Evolutionary conservation across 2,888 invertebrate species (phyloP).

Genomic region (Agrotis segetum): DNA sequence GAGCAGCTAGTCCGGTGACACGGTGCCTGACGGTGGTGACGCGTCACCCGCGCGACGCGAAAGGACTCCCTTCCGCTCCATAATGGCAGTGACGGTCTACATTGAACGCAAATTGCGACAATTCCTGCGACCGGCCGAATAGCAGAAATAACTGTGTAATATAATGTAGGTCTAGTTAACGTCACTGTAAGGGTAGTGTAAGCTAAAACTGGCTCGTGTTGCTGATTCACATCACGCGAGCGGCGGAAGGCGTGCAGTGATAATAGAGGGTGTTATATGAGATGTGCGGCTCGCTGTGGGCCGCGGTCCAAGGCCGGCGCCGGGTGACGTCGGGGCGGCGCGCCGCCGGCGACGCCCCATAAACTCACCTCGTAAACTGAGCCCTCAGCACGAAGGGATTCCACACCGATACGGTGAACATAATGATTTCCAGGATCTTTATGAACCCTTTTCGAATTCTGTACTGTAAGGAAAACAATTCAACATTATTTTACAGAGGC

Average conservation of each 20-base stretch:
- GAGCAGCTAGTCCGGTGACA: conserved; percentile 31
- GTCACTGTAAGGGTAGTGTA: neutral
- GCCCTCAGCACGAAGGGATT: conserved; percentile 22
- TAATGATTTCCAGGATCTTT: conserved; percentile 4
- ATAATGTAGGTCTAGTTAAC: neutral
- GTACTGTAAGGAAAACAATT: conserved; percentile 1
- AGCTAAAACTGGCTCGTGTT: neutral
- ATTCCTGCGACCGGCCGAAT: conserved; percentile 10
- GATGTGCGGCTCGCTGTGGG: conserved; percentile 31
- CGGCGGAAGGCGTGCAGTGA: conserved; percentile 15
- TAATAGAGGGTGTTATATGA: conserved; percentile 30
- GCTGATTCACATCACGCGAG: conserved; percentile 10
- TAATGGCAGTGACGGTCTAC: conserved; percentile 35
- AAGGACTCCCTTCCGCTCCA: conserved; percentile 42
- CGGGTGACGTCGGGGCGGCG: conserved; percentile 35
- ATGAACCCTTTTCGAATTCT: neutral
- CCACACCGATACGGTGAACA: conserved; percentile 1
- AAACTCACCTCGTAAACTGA: conserved; percentile 37
- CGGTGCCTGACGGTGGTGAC: conserved; percentile 13
- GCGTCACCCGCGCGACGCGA: conserved; percentile 11
- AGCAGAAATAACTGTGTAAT: conserved; percentile 4
- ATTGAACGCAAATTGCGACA: conserved; percentile 14
- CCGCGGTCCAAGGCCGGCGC: conserved; percentile 45
- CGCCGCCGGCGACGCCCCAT: conserved; percentile 37
- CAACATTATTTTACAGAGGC: neutral